Conservation (phyloP, 64 coral and sea anemone genomes). For the Trachythela sp. region DNA sequence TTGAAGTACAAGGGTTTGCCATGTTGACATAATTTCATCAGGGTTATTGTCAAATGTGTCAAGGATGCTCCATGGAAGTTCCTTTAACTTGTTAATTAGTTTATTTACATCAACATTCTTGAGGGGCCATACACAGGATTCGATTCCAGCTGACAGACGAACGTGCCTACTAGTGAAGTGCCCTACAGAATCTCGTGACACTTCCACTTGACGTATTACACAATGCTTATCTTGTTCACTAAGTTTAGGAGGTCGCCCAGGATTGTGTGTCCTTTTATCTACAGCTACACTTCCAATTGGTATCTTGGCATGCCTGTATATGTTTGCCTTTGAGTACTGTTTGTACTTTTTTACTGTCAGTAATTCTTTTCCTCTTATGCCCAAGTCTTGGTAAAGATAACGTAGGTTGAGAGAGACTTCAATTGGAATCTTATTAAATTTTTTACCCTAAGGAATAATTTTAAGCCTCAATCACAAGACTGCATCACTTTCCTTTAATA, state of each 20-base stretch:
- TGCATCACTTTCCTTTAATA: too few species aligned
- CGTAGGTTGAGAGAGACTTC: background rate
- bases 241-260: background rate
- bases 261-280: background rate
- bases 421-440: background rate
- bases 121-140: background rate
- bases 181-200: background rate
- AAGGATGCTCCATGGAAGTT: slow-evolving; percentile 24
- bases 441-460: background rate
- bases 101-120: slow-evolving; percentile 35
- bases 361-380: background rate
- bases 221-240: background rate
- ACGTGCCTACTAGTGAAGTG: background rate
- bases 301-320: background rate
- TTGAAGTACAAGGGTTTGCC: too few species aligned
- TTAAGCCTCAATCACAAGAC: too few species aligned
- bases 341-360: background rate
- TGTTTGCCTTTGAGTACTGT: background rate
- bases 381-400: slow-evolving; percentile 2
- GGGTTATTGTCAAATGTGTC: too few species aligned
- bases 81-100: slow-evolving; percentile 32
- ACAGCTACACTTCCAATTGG: background rate
- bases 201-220: background rate
- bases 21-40: too few species aligned
- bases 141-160: slow-evolving; percentile 20